phyloP scores from a whole-genome alignment of 1,140 invertebrate species.

The Drosophila dunni region DNA sequence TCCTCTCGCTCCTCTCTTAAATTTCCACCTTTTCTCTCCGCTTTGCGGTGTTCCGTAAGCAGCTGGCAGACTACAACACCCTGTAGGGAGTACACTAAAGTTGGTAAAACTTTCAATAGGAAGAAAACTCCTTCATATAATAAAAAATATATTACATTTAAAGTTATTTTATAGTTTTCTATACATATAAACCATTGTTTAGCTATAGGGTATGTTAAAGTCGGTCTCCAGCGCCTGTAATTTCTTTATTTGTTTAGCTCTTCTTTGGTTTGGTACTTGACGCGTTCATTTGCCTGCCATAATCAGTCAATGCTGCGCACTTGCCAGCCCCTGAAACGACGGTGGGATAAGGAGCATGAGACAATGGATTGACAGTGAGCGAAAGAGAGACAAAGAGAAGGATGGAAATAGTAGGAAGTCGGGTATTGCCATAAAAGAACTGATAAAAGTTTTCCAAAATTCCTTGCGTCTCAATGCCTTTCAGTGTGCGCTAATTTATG shows the following conservation, averaged over 20 bases:
- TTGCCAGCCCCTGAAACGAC: conserved; percentile 38
- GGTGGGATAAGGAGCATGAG: too few relatives aligned
- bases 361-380: neutral
- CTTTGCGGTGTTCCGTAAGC: neutral
- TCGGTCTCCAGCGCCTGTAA: too few relatives aligned
- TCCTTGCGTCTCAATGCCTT: conserved; percentile 43
- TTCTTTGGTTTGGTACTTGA: conserved; percentile 36
- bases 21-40: neutral
- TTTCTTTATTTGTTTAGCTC: conserved; percentile 3
- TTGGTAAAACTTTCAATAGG: too few relatives aligned
- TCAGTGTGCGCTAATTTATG: conserved; percentile 70
- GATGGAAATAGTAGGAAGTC: neutral
- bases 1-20: neutral
- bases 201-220: too few relatives aligned
- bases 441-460: conserved; percentile 70
- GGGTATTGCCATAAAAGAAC: conserved; percentile 49
- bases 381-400: neutral
- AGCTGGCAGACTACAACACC: neutral
- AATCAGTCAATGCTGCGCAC: conserved; percentile 73
- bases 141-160: too few relatives aligned
- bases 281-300: conserved; percentile 67
- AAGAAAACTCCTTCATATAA: too few relatives aligned
- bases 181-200: too few relatives aligned
- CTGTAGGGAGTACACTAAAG: too few relatives aligned
- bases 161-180: too few relatives aligned